Conservation (phyloP, 2,888 invertebrate species). For the Tiliacea aurago region DNA sequence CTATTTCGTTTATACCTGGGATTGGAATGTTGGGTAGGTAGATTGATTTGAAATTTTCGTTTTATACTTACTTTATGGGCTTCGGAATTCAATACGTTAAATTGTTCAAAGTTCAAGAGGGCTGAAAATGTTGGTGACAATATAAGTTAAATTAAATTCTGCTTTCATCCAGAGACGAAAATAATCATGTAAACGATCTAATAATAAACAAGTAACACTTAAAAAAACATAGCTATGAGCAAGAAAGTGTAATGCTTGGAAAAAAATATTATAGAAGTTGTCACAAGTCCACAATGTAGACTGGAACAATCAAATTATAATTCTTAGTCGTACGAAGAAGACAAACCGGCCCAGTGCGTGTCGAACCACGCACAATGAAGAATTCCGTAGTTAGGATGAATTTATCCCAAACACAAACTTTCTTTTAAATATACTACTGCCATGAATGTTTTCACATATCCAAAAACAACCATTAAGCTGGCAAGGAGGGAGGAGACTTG, state of each 20-base stretch:
- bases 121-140: neutral
- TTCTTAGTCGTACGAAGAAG: neutral
- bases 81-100: conserved; percentile 18
- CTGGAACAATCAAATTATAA: neutral
- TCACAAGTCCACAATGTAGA: neutral
- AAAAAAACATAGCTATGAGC: neutral
- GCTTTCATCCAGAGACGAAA: neutral
- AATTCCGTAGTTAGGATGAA: too few relatives aligned
- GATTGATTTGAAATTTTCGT: conserved; percentile 50
- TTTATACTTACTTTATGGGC: conserved; percentile 12
- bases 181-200: neutral
- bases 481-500: too few relatives aligned
- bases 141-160: conserved; percentile 10
- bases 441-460: too few relatives aligned
- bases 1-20: conserved; percentile 62
- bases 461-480: too few relatives aligned
- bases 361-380: too few relatives aligned
- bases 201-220: neutral
- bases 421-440: too few relatives aligned
- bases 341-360: too few relatives aligned
- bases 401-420: too few relatives aligned
- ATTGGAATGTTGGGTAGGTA: conserved; percentile 50
- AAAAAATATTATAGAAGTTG: neutral
- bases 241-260: neutral
- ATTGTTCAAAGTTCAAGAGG: conserved; percentile 12